phyloP scores from a whole-genome alignment of 1,140 invertebrate genomes.

The Euura saliciscinereae region DNA sequence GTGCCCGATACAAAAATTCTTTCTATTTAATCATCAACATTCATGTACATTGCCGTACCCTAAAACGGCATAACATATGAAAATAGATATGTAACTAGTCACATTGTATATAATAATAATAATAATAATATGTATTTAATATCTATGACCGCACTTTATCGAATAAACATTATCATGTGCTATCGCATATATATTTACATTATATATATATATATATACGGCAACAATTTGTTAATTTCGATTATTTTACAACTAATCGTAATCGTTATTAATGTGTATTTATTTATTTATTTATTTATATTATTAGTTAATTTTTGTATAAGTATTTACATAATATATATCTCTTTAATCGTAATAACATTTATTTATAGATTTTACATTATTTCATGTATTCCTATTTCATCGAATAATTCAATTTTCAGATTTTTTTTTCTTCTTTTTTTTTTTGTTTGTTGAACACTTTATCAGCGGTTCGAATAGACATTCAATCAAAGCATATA shows the following conservation, averaged over 20 bases:
- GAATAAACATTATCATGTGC: neutral
- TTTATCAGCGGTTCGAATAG: too few relatives aligned
- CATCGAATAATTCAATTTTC: neutral
- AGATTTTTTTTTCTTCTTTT: neutral
- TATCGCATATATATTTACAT: neutral
- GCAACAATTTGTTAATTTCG: too few relatives aligned
- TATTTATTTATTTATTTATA: conserved; percentile 6
- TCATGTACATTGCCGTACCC: conserved; percentile 4
- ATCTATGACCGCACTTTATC: neutral
- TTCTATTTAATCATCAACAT: conserved; percentile 9
- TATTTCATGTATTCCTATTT: too few relatives aligned
- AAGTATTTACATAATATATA: neutral
- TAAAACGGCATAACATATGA: conserved; percentile 9
- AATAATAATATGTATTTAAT: neutral
- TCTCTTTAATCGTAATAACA: too few relatives aligned
- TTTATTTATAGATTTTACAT: too few relatives aligned
- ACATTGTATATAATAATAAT: neutral
- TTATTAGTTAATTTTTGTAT: neutral
- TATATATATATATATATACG: neutral
- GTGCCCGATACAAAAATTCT: conserved; percentile 12
- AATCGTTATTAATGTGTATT: neutral
- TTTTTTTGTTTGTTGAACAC: neutral
- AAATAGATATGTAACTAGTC: conserved; percentile 14
- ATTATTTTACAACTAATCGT: too few relatives aligned
- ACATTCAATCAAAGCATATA: too few relatives aligned